Percentiles rank a stretch among this genome's conserved stretches.
Conservation (phyloP, 2,797 vertebrate genomes). For the Anomalospiza imberbis region DNA sequence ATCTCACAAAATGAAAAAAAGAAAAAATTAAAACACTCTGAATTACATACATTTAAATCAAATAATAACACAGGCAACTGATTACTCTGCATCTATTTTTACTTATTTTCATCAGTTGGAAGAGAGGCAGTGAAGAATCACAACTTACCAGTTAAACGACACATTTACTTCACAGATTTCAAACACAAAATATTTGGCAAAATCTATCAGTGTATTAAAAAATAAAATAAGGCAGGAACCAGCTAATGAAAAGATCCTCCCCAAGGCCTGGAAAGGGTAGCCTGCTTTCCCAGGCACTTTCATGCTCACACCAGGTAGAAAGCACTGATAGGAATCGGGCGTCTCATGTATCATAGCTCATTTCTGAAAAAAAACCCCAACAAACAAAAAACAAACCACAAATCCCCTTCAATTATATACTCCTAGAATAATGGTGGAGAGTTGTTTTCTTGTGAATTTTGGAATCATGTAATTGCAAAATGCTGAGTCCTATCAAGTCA, state of each 20-base stretch:
- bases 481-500: neutral
- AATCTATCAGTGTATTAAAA: neutral
- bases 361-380: neutral
- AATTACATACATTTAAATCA: neutral
- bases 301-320: neutral
- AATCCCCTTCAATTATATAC: neutral
- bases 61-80: neutral
- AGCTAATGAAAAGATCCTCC: neutral
- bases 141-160: neutral
- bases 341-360: neutral
- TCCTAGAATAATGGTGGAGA: neutral
- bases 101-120: neutral
- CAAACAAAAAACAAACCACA: neutral
- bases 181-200: neutral
- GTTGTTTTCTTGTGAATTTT: neutral
- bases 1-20: neutral
- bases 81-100: neutral
- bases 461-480: neutral
- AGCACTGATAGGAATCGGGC: neutral
- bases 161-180: neutral
- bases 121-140: neutral
- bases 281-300: neutral
- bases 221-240: neutral
- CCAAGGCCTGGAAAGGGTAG: neutral
- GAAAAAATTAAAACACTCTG: neutral